Base-by-base conservation (phyloP, 2,888 invertebrate species). In the Lacanobia wlatinum region DNA sequence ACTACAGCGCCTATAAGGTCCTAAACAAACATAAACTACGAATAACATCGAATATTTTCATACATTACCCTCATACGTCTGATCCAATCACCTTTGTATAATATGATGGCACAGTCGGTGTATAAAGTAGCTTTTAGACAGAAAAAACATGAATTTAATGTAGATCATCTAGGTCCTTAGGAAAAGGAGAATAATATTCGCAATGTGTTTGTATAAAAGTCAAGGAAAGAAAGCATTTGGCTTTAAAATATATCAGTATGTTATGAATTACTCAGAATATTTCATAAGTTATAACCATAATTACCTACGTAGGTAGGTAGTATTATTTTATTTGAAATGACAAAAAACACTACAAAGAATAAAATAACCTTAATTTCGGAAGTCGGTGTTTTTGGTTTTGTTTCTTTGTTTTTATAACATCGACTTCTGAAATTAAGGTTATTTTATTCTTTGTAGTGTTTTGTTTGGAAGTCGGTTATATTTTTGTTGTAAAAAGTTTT, bases 21-120 rank as follows among this genome's bases (percentile, higher is more conserved):
- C 84, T 83, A 84, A 85, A 48, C 62, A 83, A 84, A 69, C 73
- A 82, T 34, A 61, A 74, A 79, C 40, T 67, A 65, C 46, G 52
- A 10, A 62, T 38, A 52, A 60, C 16, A 63, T 72, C 34, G 53
- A 60, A 82, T 73, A 73, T 75, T 82, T 78, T 73, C 66, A 71
- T 66, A 79, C 34, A 69, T 78, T 69, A 63, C 21, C 52, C 21
- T 28, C 21, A 65, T 34, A 63, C 21, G 48, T 55, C 61, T 50
- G 53, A 65, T 65, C 28, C 38, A 65, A 78, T 78, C 62, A 52
- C 38, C 61, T 70, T 62, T 28, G 65, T 62, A 59, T 67, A 73
- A 62, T 53, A 62, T 52, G 58, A 77, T 46, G 28, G 63, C 6
- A 46, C 18, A 34, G 16, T 4, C 18, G 38, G 46, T 18, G 21